Evolutionary conservation across 2,113 vertebrate species (phyloP).

Genomic region (Stigmatopora nigra): DNA sequence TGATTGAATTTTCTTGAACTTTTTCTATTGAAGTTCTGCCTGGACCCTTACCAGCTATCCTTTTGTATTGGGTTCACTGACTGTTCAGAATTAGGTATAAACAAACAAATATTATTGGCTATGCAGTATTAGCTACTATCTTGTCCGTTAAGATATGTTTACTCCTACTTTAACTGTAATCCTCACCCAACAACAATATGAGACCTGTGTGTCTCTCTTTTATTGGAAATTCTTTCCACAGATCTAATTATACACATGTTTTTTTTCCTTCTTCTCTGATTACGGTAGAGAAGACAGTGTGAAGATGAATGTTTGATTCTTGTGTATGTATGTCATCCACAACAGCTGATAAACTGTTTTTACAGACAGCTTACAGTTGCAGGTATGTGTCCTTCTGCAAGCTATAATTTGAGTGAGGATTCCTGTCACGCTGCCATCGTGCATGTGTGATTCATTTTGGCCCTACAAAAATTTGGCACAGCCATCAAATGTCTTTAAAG

Average conservation of each 20-base stretch:
- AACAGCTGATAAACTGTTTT: conserved; percentile 16
- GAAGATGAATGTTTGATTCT: conserved; percentile 22
- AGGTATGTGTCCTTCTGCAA: conserved; percentile 19
- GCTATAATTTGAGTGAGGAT: conserved; percentile 27
- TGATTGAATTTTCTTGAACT: too few relatives aligned
- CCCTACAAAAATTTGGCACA: conserved; percentile 15
- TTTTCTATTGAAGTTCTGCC: too few relatives aligned
- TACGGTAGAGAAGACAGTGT: conserved; percentile 1
- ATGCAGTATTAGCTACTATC: neutral
- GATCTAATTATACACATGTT: conserved; percentile 20
- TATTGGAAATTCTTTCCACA: conserved; percentile 8
- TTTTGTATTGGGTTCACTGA: neutral
- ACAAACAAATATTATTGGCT: neutral
- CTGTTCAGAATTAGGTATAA: neutral
- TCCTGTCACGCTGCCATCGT: conserved; percentile 15
- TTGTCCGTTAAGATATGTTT: neutral
- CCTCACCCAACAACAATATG: neutral
- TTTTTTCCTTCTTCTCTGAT: conserved; percentile 4
- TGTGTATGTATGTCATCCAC: conserved; percentile 15
- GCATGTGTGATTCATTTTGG: neutral
- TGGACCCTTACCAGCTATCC: neutral
- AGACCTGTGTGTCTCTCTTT: conserved; percentile 23
- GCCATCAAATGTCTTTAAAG: neutral
- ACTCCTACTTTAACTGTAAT: neutral
- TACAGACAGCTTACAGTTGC: conserved; percentile 18